Base-by-base conservation (phyloP, 2,113 vertebrate species). In the Alectura lathami region DNA sequence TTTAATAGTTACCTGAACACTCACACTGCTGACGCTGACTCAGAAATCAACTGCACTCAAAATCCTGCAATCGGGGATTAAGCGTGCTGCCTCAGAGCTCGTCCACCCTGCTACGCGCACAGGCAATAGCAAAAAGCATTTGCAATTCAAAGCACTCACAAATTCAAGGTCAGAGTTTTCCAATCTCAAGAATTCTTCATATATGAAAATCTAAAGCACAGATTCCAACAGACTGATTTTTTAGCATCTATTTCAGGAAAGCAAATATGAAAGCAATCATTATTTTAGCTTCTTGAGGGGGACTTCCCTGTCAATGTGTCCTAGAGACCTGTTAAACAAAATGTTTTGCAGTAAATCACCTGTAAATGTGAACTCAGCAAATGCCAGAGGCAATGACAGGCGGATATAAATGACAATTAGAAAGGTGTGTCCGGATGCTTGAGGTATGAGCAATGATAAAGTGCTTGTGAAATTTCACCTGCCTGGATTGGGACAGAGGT, bases 321-420 rank as follows among this genome's bases (percentile, higher is more conserved):
- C 86, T 79, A 85, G 90, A 0, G 13, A 92, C 78, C 78, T 72
- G 53, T 91, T 87, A 78, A 88, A 81, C 69, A 84, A 88, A 95
- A 63, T 78, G 70, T 89, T 94, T 47, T 89, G 86, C 81, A 93
- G 93, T 92, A 96, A 89, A 88, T 96, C 94, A 89, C 72, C 78
- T 57, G 76, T 91, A 96, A 97, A 96, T 15, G 73, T 89, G 90
- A 97, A 94, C 79, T 97, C 94, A 96, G 95, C 84, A 94, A 91
- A 95, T 89, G 94, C 95, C 96, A 96, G 89, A 92, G 95, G 94
- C 94, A 92, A 83, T 64, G 90, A 93, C 91, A 88, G 92, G 91
- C 59, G 40, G 91, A 97, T 96, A 91, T 74, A 96, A 96, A 89
- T 94, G 94, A 95, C 94, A 97, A 96, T 93, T 96, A 97, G 60